Evolutionary conservation across 1,140 invertebrate genomes (phyloP).

Genomic region (Pogonus chalceus): DNA sequence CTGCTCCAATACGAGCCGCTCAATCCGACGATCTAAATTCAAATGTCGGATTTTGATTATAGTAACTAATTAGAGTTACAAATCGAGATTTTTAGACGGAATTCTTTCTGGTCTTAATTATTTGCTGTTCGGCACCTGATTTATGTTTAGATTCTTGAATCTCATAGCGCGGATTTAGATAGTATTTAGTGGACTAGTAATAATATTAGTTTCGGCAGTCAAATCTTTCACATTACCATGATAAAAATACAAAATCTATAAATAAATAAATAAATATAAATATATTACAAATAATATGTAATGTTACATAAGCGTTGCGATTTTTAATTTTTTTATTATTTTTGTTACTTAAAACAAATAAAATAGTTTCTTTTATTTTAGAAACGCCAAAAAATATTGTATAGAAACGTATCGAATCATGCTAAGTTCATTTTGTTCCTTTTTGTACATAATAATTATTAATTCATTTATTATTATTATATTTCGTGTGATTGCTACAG

Average conservation of each 20-base stretch:
- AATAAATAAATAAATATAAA: background rate
- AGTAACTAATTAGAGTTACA: background rate
- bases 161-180: background rate
- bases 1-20: background rate
- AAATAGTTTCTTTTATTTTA: conserved; percentile 29
- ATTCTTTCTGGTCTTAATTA: background rate
- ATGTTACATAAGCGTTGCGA: background rate
- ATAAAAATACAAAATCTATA: background rate
- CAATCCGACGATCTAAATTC: background rate
- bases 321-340: conserved; percentile 25
- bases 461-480: background rate
- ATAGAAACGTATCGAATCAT: background rate
- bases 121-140: background rate
- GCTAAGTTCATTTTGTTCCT: conserved; percentile 31
- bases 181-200: background rate
- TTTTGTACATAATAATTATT: conserved; percentile 31
- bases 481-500: background rate
- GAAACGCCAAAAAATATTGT: conserved; percentile 32
- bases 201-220: background rate
- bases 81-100: background rate
- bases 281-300: background rate
- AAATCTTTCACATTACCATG: background rate
- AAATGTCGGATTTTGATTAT: conserved; percentile 2
- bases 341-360: conserved; percentile 33
- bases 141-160: background rate